Conservation (phyloP, 2,888 invertebrate species). For the Macrosiphum euphorbiae region DNA sequence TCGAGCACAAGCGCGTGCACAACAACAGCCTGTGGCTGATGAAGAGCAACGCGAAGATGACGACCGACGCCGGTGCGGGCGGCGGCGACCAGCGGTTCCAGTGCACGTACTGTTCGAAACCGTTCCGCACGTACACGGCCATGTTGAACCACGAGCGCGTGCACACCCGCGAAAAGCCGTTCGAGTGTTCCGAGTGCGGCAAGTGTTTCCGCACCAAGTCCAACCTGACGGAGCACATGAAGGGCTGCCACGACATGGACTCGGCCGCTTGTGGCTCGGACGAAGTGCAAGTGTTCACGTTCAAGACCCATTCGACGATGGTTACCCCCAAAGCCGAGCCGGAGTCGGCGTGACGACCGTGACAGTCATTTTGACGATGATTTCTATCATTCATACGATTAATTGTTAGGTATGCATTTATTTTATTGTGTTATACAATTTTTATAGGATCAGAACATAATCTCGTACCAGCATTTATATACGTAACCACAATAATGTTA, state of each 20-base stretch:
- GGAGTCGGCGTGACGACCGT: not conserved
- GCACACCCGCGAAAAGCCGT: constrained; percentile 59
- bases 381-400: not conserved
- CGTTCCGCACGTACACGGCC: constrained; percentile 59
- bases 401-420: not conserved
- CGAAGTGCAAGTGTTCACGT: constrained; percentile 61
- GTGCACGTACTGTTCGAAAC: constrained; percentile 54
- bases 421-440: not conserved
- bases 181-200: constrained; percentile 48
- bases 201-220: constrained; percentile 56
- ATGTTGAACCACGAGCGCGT: constrained; percentile 59
- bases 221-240: constrained; percentile 60
- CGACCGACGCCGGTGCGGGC: not conserved
- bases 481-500: not conserved
- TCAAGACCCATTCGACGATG: constrained; percentile 39
- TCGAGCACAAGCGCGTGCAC: constrained; percentile 60
- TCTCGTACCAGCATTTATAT: not conserved
- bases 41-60: constrained; percentile 6
- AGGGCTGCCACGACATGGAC: constrained; percentile 56
- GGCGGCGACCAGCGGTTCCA: not conserved
- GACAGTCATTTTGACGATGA: not conserved
- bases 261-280: not conserved
- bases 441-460: not conserved
- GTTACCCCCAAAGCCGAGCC: not conserved
- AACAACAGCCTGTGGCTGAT: constrained; percentile 42